A percentile compares a stretch with the other conserved stretches of the same genome.
These are phyloP conservation scores for Leptothorax acervorum DNA, from an alignment of 2,888 invertebrate genomes.

Conservation along the genomic window DNA sequence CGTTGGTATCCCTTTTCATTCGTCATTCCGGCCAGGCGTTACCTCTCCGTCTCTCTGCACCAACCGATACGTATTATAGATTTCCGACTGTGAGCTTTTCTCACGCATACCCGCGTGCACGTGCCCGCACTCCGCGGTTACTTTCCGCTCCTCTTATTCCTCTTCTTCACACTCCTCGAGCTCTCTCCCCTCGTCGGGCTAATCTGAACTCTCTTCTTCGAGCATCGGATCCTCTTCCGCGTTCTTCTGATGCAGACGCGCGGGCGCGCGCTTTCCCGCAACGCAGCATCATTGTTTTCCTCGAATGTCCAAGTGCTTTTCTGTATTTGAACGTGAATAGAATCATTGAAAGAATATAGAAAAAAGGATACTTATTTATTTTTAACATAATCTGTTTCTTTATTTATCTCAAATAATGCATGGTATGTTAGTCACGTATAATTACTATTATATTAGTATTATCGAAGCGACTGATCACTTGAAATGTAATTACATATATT, in stretches of 20 bases:
- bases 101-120: constrained; percentile 60
- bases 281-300: neutral
- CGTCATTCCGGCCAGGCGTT: constrained; percentile 63
- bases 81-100: constrained; percentile 55
- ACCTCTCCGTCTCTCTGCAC: constrained; percentile 13
- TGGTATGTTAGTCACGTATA: no score
- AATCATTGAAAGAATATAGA: neutral
- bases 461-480: neutral
- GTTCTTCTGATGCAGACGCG: constrained; percentile 67
- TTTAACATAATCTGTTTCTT: neutral
- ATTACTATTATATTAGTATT: neutral
- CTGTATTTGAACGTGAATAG: neutral
- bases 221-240: constrained; percentile 70
- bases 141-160: constrained; percentile 35
- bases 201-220: constrained; percentile 41
- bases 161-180: constrained; percentile 39
- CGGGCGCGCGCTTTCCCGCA: constrained; percentile 14
- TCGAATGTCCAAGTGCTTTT: neutral
- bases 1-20: constrained; percentile 61
- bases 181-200: constrained; percentile 37
- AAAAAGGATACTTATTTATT: neutral
- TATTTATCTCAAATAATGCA: neutral
- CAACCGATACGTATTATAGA: constrained; percentile 13
- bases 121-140: constrained; percentile 39
- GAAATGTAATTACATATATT: neutral